phyloP scores from a whole-genome alignment of 2,113 vertebrate genomes.

The Poeciliopsis retropinna region DNA sequence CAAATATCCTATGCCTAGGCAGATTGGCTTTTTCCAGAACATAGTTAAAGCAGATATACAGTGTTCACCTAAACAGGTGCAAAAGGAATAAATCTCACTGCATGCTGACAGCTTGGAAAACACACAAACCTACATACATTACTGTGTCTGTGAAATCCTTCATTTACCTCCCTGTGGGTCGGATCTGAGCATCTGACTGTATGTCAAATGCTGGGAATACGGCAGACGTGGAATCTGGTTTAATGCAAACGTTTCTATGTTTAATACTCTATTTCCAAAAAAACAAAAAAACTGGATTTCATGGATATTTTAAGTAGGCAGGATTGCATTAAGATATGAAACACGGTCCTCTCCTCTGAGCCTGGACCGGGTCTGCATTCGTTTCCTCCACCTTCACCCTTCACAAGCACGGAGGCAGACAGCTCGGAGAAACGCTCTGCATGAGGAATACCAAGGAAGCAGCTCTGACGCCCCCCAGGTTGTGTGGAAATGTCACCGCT shows the following conservation, averaged over 20 bases:
- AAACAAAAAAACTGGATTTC: conserved; percentile 1
- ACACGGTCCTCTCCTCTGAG: conserved; percentile 14
- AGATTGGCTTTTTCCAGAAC: conserved; percentile 38
- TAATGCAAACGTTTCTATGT: neutral
- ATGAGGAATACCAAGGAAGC: conserved; percentile 53
- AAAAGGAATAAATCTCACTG: neutral
- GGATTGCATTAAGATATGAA: conserved; percentile 8
- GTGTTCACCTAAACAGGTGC: neutral
- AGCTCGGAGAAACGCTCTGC: conserved; percentile 49
- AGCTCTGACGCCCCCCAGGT: conserved; percentile 30
- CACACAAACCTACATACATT: neutral
- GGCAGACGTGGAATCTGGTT: neutral
- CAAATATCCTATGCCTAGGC: conserved; percentile 14
- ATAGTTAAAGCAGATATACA: neutral
- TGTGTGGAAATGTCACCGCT: conserved; percentile 65
- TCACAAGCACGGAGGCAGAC: conserved; percentile 46
- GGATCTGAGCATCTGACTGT: neutral
- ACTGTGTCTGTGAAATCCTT: neutral
- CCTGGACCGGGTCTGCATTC: conserved; percentile 12
- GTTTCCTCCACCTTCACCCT: conserved; percentile 47
- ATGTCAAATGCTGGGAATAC: neutral
- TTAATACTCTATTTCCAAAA: neutral
- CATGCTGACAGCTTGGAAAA: neutral
- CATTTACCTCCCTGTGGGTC: neutral
- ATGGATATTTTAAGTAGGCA: neutral